Evolutionary conservation across 2,888 invertebrate species (phyloP).

Genomic region (Urechis unicinctus): DNA sequence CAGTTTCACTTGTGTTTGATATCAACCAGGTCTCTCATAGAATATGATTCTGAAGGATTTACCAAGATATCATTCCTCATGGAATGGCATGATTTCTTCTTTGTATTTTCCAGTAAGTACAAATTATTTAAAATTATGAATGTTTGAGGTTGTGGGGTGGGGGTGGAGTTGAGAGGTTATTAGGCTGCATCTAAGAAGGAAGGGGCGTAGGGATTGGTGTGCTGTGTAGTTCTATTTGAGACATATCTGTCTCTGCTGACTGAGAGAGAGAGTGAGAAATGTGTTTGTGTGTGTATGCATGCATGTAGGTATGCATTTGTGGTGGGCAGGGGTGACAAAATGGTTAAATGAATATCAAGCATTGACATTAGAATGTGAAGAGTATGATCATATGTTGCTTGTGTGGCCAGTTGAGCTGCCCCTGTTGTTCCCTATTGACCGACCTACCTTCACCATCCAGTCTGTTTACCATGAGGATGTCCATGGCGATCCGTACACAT

Average conservation of each 20-base stretch:
- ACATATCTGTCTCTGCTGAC: neutral
- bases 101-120: slow-evolving; percentile 56
- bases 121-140: neutral
- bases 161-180: no score
- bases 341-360: no score
- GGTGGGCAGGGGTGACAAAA: no score
- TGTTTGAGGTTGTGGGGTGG: no score
- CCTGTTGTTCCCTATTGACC: slow-evolving; percentile 45
- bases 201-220: neutral
- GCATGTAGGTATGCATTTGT: no score
- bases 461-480: slow-evolving; percentile 48
- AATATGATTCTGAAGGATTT: slow-evolving; percentile 54
- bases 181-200: no score
- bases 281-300: no score
- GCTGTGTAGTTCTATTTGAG: neutral
- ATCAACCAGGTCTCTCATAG: slow-evolving; percentile 48
- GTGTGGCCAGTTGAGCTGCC: slow-evolving; percentile 49
- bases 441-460: slow-evolving; percentile 46
- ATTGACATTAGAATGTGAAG: neutral
- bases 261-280: no score
- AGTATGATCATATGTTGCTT: neutral
- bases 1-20: neutral
- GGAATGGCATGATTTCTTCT: slow-evolving; percentile 61
- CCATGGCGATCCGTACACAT: slow-evolving; percentile 50
- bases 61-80: slow-evolving; percentile 58